Evolutionary conservation across 2,888 invertebrate species (phyloP).

Genomic region (Ophion slaviceki): DNA sequence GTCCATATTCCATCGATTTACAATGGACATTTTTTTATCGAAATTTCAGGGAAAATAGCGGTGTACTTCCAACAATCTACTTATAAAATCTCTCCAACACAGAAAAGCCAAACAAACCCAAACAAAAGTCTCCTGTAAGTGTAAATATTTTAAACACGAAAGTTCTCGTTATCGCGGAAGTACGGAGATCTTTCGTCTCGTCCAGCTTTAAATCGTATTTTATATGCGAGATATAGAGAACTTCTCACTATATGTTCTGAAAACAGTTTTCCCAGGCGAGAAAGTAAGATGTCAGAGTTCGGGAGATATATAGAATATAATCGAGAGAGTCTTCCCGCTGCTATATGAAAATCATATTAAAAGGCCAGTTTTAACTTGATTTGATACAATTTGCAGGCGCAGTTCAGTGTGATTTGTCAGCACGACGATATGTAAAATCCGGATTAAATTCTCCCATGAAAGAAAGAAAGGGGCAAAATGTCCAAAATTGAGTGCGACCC

Average conservation of each 20-base stretch:
- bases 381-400: constrained; percentile 47
- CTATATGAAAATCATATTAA: constrained; percentile 44
- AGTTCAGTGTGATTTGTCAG: constrained; percentile 43
- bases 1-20: too few relatives aligned
- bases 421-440: constrained; percentile 1
- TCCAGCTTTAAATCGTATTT: not conserved
- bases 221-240: not conserved
- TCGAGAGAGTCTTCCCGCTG: constrained; percentile 37
- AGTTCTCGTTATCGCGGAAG: constrained; percentile 10
- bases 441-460: not conserved
- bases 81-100: too few relatives aligned
- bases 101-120: too few relatives aligned
- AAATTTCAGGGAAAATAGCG: too few relatives aligned
- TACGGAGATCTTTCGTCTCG: not conserved
- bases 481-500: constrained; percentile 14
- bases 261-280: not conserved
- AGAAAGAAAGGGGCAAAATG: not conserved
- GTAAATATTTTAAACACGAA: not conserved
- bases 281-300: constrained; percentile 1
- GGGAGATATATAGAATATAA: not conserved
- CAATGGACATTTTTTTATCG: too few relatives aligned
- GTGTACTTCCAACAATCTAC: too few relatives aligned
- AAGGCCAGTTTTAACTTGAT: constrained; percentile 58
- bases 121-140: too few relatives aligned
- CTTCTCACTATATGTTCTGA: constrained; percentile 4